Conservation (phyloP, 2,113 vertebrate genomes). For the Lamprologus ornatipinnis region DNA sequence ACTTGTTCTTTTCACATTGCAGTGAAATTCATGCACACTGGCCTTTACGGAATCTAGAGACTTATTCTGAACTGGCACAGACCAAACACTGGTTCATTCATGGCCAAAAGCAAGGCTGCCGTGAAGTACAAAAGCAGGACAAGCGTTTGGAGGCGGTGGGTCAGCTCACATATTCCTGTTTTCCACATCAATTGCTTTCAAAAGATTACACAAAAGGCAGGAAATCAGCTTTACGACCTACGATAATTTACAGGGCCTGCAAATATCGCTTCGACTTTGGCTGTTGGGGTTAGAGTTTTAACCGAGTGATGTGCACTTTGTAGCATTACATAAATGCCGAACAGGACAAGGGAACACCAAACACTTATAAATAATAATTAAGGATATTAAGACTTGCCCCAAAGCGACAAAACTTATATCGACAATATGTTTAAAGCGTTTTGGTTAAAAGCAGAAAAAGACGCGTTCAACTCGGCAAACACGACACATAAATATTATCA, state of each 20-base stretch:
- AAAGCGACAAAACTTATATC: background rate
- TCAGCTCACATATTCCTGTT: background rate
- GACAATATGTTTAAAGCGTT: background rate
- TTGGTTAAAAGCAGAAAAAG: background rate
- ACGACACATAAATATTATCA: background rate
- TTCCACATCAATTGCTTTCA: conserved; percentile 31
- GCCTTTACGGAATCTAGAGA: background rate
- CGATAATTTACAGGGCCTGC: background rate
- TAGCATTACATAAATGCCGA: background rate
- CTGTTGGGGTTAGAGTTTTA: background rate
- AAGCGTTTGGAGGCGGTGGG: background rate
- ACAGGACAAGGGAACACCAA: background rate
- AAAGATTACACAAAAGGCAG: conserved; percentile 25
- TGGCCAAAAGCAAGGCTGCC: background rate
- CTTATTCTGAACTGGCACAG: background rate
- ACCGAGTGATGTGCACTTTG: background rate
- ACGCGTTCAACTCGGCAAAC: background rate
- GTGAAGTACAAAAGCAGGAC: background rate
- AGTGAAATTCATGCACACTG: background rate
- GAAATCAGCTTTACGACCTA: conserved; percentile 20
- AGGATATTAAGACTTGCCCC: background rate
- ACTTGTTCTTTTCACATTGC: background rate
- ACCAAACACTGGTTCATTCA: background rate
- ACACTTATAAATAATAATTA: background rate
- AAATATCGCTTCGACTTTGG: background rate